These are phyloP conservation scores for Platichthys stellatus DNA, from an alignment of 2,113 vertebrate species.

Conservation along the genomic window DNA sequence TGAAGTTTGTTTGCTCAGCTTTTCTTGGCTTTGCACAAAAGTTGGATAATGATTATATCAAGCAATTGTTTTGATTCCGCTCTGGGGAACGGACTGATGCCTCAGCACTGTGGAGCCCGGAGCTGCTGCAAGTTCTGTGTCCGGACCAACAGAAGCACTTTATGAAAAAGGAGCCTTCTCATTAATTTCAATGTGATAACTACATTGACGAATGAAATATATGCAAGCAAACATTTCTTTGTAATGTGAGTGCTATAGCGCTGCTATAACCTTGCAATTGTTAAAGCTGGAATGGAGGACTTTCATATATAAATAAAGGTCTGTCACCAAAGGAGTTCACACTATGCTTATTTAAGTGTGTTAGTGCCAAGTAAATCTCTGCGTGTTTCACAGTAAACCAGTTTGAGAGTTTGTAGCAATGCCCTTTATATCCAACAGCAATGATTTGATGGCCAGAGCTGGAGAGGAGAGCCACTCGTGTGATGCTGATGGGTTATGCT, in stretches of 20 bases:
- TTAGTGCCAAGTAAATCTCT: background rate
- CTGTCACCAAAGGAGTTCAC: background rate
- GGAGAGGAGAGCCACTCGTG: no score
- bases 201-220: background rate
- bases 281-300: background rate
- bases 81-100: background rate
- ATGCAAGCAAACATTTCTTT: background rate
- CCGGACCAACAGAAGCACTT: background rate
- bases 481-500: no score
- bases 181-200: background rate
- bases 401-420: background rate
- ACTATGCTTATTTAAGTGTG: background rate
- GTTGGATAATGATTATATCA: background rate
- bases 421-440: background rate
- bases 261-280: background rate
- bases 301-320: background rate
- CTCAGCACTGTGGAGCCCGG: background rate
- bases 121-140: no score
- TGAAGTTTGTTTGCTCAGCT: background rate
- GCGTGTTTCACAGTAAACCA: background rate
- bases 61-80: constrained; percentile 4
- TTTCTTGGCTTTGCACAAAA: background rate
- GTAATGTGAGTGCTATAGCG: background rate
- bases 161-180: background rate
- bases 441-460: background rate